phyloP scores from a whole-genome alignment of 37 sponge, comb jelly and placozoan species.

The Oopsacas minuta region DNA sequence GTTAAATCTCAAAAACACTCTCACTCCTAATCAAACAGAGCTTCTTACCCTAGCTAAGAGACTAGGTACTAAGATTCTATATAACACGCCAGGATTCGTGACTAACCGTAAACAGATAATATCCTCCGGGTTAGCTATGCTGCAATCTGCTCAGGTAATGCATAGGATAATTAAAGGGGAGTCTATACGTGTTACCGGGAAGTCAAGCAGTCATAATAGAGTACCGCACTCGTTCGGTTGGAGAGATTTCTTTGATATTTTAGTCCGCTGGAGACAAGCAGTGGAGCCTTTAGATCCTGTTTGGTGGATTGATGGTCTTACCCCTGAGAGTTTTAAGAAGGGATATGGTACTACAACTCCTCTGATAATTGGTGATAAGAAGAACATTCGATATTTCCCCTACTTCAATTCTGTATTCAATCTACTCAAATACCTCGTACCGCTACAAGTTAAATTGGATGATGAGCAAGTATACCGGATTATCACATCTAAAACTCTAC shows the following conservation, averaged over 20 bases:
- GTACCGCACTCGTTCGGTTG: background rate
- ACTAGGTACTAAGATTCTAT: background rate
- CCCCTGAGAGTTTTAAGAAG: slow-evolving; percentile 18
- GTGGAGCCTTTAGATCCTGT: background rate
- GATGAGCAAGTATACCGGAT: background rate
- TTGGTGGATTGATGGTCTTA: background rate
- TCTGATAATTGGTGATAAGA: background rate
- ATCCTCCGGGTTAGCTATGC: background rate
- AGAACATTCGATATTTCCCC: background rate
- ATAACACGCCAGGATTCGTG: background rate
- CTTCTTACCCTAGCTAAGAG: background rate
- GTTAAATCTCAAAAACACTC: background rate
- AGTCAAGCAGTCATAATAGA: background rate
- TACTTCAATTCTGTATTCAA: slow-evolving; percentile 13
- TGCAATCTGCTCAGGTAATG: background rate
- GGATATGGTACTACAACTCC: background rate
- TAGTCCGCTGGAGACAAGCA: slow-evolving; percentile 14
- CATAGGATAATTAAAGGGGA: background rate
- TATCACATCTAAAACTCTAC: background rate
- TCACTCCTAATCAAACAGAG: background rate
- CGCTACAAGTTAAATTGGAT: background rate
- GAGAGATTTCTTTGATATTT: slow-evolving; percentile 2
- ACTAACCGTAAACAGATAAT: background rate
- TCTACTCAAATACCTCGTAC: background rate
- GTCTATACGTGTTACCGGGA: background rate